These are phyloP conservation scores for Drosophila stalkeri DNA, from an alignment of 2,888 invertebrate genomes.

Conservation along the genomic window DNA sequence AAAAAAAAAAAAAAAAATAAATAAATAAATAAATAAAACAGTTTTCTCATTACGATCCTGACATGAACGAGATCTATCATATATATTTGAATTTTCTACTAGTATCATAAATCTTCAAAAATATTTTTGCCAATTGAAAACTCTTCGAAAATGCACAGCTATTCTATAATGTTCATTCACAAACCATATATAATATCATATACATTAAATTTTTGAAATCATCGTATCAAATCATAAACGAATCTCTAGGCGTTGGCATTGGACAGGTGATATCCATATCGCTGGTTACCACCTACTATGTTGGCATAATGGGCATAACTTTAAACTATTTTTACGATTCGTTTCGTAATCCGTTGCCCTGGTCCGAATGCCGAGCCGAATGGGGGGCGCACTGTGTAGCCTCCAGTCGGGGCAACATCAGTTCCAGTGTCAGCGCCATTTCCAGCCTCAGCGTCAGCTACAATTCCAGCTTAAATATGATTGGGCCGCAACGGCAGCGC, in stretches of 20 bases:
- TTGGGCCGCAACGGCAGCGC: constrained; percentile 47
- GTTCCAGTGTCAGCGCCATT: constrained; percentile 17
- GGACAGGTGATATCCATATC: constrained; percentile 87
- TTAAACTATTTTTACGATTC: constrained; percentile 88
- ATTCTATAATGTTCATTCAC: not conserved
- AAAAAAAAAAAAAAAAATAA: too few species aligned
- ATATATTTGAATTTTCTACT: too few species aligned
- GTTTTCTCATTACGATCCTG: too few species aligned
- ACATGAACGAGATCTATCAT: too few species aligned
- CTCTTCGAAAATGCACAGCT: not conserved
- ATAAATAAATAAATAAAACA: too few species aligned
- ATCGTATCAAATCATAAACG: not conserved
- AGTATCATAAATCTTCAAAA: too few species aligned
- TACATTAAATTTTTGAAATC: constrained; percentile 8
- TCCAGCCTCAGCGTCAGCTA: constrained; percentile 22
- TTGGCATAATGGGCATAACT: constrained; percentile 88
- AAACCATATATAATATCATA: constrained; percentile 2
- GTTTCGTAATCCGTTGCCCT: constrained; percentile 87
- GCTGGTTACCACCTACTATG: constrained; percentile 89
- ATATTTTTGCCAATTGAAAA: not conserved
- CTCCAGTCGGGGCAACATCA: constrained; percentile 74
- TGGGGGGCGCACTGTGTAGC: constrained; percentile 86
- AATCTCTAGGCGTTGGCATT: constrained; percentile 86
- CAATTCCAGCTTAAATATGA: constrained; percentile 21
- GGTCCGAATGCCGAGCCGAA: constrained; percentile 87